Evolutionary conservation across 2,113 vertebrate species (phyloP).

Genomic region (Barbus barbus): DNA sequence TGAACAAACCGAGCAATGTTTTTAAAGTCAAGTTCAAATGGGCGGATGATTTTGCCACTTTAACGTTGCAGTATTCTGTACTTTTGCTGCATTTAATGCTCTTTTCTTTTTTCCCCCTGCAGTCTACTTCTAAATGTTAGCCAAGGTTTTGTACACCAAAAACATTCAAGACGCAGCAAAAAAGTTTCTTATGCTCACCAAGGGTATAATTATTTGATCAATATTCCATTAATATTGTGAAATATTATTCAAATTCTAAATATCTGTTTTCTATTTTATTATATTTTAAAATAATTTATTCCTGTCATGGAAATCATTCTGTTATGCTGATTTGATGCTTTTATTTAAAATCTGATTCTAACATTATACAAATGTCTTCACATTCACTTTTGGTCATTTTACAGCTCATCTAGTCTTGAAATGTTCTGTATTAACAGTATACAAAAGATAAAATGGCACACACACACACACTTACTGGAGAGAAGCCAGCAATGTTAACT

Average conservation of each 20-base stretch:
- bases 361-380: too few species aligned
- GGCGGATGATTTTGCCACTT: neutral
- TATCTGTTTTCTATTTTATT: too few species aligned
- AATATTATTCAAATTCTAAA: too few species aligned
- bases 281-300: too few species aligned
- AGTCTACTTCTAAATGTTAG: neutral
- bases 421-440: neutral
- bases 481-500: neutral
- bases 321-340: too few species aligned
- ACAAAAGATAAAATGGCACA: neutral
- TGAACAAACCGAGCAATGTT: neutral
- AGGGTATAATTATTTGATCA: too few species aligned
- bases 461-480: neutral
- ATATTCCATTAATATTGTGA: too few species aligned
- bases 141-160: neutral
- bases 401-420: neutral
- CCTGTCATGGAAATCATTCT: too few species aligned
- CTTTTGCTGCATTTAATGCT: neutral
- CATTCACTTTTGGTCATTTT: too few species aligned
- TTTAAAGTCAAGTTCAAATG: neutral
- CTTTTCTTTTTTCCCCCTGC: neutral
- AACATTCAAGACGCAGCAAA: neutral
- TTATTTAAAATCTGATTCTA: too few species aligned
- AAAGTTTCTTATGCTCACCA: too few species aligned
- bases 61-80: neutral